Base-by-base conservation (phyloP, 2,888 invertebrate species). In the Torymus texanus region DNA sequence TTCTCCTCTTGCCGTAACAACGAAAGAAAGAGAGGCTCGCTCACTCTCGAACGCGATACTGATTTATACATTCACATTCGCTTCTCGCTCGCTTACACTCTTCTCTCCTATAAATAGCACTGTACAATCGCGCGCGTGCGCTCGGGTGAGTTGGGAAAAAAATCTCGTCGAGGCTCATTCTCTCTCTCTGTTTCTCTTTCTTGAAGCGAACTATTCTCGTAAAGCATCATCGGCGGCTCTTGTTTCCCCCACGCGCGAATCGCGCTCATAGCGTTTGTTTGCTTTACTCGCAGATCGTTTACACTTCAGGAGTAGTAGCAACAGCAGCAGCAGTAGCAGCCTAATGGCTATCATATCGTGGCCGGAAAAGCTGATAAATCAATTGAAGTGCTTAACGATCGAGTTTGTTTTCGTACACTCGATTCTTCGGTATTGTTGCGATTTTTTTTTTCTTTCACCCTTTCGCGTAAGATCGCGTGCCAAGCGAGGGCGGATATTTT, bases 331-430 rank as follows among this genome's bases (percentile, higher is more conserved):
- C 29, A 3, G 29, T 0, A 29, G 29, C 29, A 29, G 41, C 41
- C 53, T 55, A 63, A 62, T 55, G 72, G 62, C 53, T 56, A 29
- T 73, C 61, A 61, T 74, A 74, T 74, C 78, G 63, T 56, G 58
- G 11, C 66, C 66, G 80, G 75, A 75, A 75, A 78, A 75, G 29
- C 53, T 58, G 75, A 81, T 81, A 58, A 67, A 78, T 78, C 75
- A 75, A 71, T 78, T 21, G 29, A 16, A 58, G 18, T n/a, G 41
- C 21, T 55, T 16, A 8, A 41, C 3, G 18, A 24, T 41, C 50
- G 14, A 50, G 68, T 65, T 58, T 58, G 68, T 67, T 71, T 72
- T 75, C 41, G 8, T 41, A 41, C 41, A 41, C 41, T 41, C 41
- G 41, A 41, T 41, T 41, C 41, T 8, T 41, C 41, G 41, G 41